Evolutionary conservation across 2,888 invertebrate genomes (phyloP).

Genomic region (Sisyra nigra): DNA sequence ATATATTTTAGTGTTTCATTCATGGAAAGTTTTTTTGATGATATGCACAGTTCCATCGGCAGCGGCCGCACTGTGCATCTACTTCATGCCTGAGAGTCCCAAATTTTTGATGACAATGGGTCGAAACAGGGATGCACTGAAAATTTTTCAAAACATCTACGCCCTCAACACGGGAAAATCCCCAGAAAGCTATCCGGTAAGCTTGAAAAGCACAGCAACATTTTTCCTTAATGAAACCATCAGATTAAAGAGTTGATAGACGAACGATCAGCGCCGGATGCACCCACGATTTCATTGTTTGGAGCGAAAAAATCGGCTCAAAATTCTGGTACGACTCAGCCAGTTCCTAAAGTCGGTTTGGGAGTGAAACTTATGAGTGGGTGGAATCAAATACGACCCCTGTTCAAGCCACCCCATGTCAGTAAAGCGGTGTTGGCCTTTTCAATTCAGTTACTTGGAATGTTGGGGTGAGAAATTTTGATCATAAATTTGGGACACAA

Average conservation of each 20-base stretch:
- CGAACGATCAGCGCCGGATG: slow-evolving; percentile 16
- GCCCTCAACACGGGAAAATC: slow-evolving; percentile 44
- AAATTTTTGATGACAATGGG: slow-evolving; percentile 60
- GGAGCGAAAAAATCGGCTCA: neutral
- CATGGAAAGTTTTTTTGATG: slow-evolving; percentile 45
- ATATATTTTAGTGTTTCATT: slow-evolving; percentile 31
- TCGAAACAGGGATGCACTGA: slow-evolving; percentile 44
- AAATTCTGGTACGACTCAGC: too few species aligned
- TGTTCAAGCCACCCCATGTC: neutral
- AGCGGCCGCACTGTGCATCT: slow-evolving; percentile 39
- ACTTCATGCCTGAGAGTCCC: slow-evolving; percentile 59
- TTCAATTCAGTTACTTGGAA: slow-evolving; percentile 43
- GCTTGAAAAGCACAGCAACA: slow-evolving; percentile 13
- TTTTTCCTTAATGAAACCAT: neutral
- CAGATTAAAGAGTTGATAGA: slow-evolving; percentile 25
- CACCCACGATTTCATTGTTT: slow-evolving; percentile 1
- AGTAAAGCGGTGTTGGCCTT: slow-evolving; percentile 29
- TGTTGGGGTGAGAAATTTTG: slow-evolving; percentile 39
- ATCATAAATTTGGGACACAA: slow-evolving; percentile 1
- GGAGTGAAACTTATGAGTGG: too few species aligned
- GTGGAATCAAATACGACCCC: too few species aligned
- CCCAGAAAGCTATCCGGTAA: slow-evolving; percentile 47
- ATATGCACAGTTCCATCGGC: slow-evolving; percentile 47
- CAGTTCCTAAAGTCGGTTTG: too few species aligned
- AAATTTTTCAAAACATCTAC: slow-evolving; percentile 46